Evolutionary conservation across 2,113 vertebrate genomes (phyloP), one percentile per base, ranked within the genome.

Genomic region (Sminthopsis crassicaudata): DNA sequence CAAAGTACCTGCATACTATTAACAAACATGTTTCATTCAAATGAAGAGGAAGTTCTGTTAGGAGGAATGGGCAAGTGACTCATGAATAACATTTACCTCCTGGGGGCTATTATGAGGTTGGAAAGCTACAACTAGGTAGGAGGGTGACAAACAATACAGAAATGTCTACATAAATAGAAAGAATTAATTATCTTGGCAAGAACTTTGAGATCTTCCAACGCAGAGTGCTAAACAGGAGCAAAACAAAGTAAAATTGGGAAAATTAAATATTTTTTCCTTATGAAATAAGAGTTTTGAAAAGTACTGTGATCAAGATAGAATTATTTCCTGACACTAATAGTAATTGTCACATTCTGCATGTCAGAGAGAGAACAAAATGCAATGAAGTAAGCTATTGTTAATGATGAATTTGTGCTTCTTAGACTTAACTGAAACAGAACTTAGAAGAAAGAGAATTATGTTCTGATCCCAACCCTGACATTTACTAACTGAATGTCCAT

Each of bases 321-420:
- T 89, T 93, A 90, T 94, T 53, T 89, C 12, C 24, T 91, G 91
- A 94, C 30, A 91, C 22, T 27, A 90, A 57, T 6, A 67, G 46
- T 91, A 53, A 96, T 54, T 90, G 91, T 19, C n/a, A 16, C 91
- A 92, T 96, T 91, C 94, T 23, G 53, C 91, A 95, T 76, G 26
- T 36, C 91, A 93, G 52, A 92, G 48, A 55, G 88, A 92, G 42
- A 89, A 91, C 93, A 89, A 57, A 67, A 89, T 7, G 5, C 12
- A 53, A 96, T 96, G n/a, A 90, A 95, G 96, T 92, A 94, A 97
- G 91, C 96, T 67, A 91, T 24, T 57, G n/a, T 57, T 57, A 96
- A 88, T 25, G 52, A 8, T 60, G 67, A 93, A 96, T 50, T 67
- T 97, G 89, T 92, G 52, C 27, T 90, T 96, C 95, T 95, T 94